Conservation (phyloP, 2,113 vertebrate species). For the Coptodon bakossiorum region DNA sequence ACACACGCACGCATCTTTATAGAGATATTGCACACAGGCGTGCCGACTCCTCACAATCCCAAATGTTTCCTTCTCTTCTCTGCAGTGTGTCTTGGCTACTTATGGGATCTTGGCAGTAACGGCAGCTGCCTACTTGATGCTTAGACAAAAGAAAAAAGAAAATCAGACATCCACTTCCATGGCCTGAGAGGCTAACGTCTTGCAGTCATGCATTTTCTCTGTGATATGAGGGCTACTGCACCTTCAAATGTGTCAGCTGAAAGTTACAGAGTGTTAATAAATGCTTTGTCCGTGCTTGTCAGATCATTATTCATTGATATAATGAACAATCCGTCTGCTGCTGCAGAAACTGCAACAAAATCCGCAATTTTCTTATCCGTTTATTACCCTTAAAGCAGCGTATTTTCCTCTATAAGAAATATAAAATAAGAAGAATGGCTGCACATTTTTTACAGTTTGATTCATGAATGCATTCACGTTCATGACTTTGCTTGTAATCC, state of each 20-base stretch:
- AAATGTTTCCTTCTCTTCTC: neutral
- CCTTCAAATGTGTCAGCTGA: neutral
- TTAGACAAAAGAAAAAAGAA: conserved; percentile 24
- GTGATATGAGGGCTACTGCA: neutral
- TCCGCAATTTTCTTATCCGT: neutral
- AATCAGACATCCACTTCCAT: neutral
- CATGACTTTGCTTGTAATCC: neutral
- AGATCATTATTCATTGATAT: neutral
- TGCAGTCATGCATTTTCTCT: neutral
- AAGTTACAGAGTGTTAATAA: neutral
- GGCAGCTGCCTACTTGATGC: conserved; percentile 33
- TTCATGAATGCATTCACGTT: neutral
- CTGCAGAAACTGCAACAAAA: neutral
- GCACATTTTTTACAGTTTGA: neutral
- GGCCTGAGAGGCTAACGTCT: neutral
- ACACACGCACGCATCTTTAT: neutral
- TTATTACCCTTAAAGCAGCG: neutral
- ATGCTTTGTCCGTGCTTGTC: neutral
- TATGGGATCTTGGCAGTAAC: conserved; percentile 33
- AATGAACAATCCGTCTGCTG: neutral
- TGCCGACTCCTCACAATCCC: neutral
- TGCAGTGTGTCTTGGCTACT: conserved; percentile 60
- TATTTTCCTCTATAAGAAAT: neutral
- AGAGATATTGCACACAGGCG: neutral
- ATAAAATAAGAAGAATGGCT: neutral